Conservation (phyloP, 2,113 vertebrate species). For the Spilogale gracilis region DNA sequence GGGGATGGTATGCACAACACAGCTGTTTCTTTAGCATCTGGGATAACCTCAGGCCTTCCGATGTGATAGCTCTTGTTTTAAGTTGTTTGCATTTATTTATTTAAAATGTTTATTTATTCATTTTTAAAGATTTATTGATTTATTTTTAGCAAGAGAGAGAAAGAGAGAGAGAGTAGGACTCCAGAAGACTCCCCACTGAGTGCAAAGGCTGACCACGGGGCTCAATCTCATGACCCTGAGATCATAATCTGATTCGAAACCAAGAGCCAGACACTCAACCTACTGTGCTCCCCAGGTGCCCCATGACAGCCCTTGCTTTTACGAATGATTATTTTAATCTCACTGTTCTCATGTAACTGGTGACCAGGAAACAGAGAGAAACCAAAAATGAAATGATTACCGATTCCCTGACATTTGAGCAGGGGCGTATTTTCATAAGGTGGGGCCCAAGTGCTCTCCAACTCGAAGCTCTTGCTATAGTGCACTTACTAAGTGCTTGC, state of each 20-base stretch:
- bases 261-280: not conserved
- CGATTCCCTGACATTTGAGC: not conserved
- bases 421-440: not conserved
- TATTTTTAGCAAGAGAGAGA: not conserved
- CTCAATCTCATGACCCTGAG: not conserved
- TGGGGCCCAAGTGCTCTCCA: not conserved
- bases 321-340: constrained; percentile 19
- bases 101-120: not conserved
- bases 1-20: fast-evolving
- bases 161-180: not conserved
- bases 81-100: not conserved
- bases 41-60: not conserved
- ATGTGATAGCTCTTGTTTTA: not conserved
- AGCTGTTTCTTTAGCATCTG: not conserved
- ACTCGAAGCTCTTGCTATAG: not conserved
- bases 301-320: not conserved
- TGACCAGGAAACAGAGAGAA: constrained; percentile 1
- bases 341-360: constrained; percentile 35
- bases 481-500: not conserved
- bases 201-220: not conserved
- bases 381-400: not conserved
- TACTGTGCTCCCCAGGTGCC: not conserved
- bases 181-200: not conserved
- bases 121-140: not conserved
- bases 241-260: not conserved